Conservation (phyloP, 2,888 invertebrate species). For the Dynastes hyllus region DNA sequence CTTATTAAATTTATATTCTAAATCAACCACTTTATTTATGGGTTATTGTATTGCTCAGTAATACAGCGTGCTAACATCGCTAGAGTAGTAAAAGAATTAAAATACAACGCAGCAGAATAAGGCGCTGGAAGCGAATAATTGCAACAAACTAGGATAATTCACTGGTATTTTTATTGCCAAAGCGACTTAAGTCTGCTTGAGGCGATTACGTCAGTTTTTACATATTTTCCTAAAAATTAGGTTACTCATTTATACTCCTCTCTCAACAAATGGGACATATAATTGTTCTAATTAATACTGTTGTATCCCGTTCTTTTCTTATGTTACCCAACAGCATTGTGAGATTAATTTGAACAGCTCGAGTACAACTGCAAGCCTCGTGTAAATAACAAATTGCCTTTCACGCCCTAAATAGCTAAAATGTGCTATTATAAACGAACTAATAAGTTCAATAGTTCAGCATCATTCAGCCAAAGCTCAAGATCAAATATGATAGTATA, state of each 20-base stretch:
- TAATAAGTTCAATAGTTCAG: constrained; percentile 46
- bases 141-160: constrained; percentile 50
- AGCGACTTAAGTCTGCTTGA: constrained; percentile 40
- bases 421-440: constrained; percentile 22
- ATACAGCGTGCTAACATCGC: constrained; percentile 22
- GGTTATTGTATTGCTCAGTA: background rate
- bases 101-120: constrained; percentile 7
- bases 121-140: constrained; percentile 46
- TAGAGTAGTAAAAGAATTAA: constrained; percentile 22
- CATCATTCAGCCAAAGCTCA: constrained; percentile 25
- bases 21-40: background rate
- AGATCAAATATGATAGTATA: constrained; percentile 18
- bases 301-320: constrained; percentile 33
- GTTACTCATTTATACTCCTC: constrained; percentile 48
- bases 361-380: constrained; percentile 1
- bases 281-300: constrained; percentile 50
- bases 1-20: background rate
- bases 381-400: constrained; percentile 18
- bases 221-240: constrained; percentile 53
- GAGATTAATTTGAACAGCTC: background rate
- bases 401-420: constrained; percentile 3
- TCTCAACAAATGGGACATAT: constrained; percentile 44
- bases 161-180: constrained; percentile 50
- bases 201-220: constrained; percentile 53
- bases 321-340: background rate